Percentiles rank a stretch among this genome's conserved stretches.
Conservation (phyloP, 2,888 invertebrate genomes). For the Drosophila ustulata region DNA sequence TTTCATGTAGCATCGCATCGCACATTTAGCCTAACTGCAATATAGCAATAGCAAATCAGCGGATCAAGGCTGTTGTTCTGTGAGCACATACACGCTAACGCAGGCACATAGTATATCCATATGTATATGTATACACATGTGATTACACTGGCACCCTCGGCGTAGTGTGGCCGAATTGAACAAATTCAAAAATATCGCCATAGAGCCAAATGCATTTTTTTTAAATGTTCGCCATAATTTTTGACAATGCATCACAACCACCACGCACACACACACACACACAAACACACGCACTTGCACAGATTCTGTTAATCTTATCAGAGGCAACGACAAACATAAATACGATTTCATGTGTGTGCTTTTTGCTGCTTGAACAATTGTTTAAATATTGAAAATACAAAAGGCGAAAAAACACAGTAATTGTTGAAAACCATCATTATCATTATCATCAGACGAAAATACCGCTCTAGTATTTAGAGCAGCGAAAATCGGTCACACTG, state of each 20-base stretch:
- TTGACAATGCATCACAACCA: not conserved
- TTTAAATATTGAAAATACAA: not conserved
- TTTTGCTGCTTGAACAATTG: not conserved
- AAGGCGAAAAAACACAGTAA: not conserved
- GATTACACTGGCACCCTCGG: slow-evolving; percentile 53
- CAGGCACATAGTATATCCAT: slow-evolving; percentile 19
- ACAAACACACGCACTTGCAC: not conserved
- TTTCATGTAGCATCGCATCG: slow-evolving; percentile 27
- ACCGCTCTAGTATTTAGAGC: slow-evolving; percentile 55
- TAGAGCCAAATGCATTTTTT: slow-evolving; percentile 24
- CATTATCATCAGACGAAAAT: slow-evolving; percentile 44
- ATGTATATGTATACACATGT: slow-evolving; percentile 68
- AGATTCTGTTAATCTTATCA: slow-evolving; percentile 2
- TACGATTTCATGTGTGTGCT: slow-evolving; percentile 1
- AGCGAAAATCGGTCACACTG: slow-evolving; percentile 64
- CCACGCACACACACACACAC: not conserved
- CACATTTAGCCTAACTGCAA: slow-evolving; percentile 36
- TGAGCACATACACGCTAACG: not conserved
- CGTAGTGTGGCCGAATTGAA: slow-evolving; percentile 59
- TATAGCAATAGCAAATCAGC: slow-evolving; percentile 14
- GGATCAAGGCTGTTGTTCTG: slow-evolving; percentile 58
- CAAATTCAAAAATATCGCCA: slow-evolving; percentile 22
- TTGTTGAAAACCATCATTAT: slow-evolving; percentile 16
- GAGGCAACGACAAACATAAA: not conserved
- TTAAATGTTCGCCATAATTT: slow-evolving; percentile 2